Base-by-base conservation (phyloP, 2,888 invertebrate species). In the Dryobotodes eremita region DNA sequence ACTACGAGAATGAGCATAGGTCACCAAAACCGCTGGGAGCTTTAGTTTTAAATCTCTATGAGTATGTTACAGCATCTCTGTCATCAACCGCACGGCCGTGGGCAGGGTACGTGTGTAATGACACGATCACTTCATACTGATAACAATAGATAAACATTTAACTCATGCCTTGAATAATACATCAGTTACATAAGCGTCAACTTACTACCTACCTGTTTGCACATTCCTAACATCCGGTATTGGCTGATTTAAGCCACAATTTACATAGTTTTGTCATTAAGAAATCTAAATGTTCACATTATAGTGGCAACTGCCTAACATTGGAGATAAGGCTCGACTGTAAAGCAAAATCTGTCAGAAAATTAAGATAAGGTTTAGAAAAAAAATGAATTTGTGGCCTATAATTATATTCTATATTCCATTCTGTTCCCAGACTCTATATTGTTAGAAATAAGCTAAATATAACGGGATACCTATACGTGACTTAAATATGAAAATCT, bases 81-180 rank as follows among this genome's bases (percentile, higher is more conserved):
- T 91, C 94, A 94, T 94, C 94, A 93, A 91, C 92, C 91, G 89
- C 90, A 91, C 92, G 92, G 89, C 93, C 92, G 95, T 95, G 94
- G 95, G 95, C 91, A 91, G 94, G 55, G 71, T 94, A 95, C 95
- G 94, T 95, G 94, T 95, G 94, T 94, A 94, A 94, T 94, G 94
- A 95, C 95, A 92, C 93, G 95, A 96, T 95, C 91, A 89, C 91
- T 92, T 90, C 90, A 89, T 90, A 88, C 89, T 92, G 95, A 96
- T 95, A 95, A 95, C 94, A 94, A 94, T 93, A 95, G 94, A 95
- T 95, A 94, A 94, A 93, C 92, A 89, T 91, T 90, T 92, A 90
- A 90, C 90, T 88, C 93, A 93, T 91, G 93, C 89, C 91, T 92
- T 88, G 95, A 94, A 95, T 94, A 93, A 92, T 91, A 91, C 90